Evolutionary conservation across 2,888 invertebrate species (phyloP).

Genomic region (Phasia obesa): DNA sequence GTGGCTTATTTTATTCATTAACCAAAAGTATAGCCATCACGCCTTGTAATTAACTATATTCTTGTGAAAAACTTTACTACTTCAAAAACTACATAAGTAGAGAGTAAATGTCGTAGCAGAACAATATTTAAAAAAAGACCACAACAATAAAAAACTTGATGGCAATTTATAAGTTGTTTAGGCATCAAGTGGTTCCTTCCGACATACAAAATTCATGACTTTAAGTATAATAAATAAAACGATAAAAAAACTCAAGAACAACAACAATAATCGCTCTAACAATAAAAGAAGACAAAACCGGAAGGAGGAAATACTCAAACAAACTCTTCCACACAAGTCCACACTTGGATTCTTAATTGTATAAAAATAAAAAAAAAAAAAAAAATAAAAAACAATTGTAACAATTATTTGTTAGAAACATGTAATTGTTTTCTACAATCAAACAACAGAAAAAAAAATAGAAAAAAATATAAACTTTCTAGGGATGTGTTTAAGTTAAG

Average conservation of each 20-base stretch:
- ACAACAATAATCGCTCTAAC: slow-evolving; percentile 13
- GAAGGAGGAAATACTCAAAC: slow-evolving; percentile 39
- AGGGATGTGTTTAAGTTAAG: slow-evolving; percentile 43
- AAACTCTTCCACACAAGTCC: slow-evolving; percentile 36
- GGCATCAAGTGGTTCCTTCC: slow-evolving; percentile 63
- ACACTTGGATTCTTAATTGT: slow-evolving; percentile 11
- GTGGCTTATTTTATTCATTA: no score
- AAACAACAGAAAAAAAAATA: slow-evolving; percentile 9
- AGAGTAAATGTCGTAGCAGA: background rate
- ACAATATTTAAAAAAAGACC: background rate
- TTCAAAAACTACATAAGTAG: background rate
- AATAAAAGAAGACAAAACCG: slow-evolving; percentile 39
- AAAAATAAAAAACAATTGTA: slow-evolving; percentile 41
- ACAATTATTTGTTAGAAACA: slow-evolving; percentile 64
- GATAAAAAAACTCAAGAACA: slow-evolving; percentile 43
- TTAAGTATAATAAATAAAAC: slow-evolving; percentile 59
- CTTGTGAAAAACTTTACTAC: no score
- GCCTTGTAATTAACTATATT: no score
- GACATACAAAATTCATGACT: slow-evolving; percentile 40
- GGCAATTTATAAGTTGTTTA: slow-evolving; percentile 64
- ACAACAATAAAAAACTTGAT: slow-evolving; percentile 34
- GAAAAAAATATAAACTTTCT: slow-evolving; percentile 9
- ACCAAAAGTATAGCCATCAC: no score
- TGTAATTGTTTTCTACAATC: slow-evolving; percentile 65
- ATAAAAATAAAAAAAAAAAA: slow-evolving; percentile 5